A percentile compares a stretch with the other conserved stretches of the same genome.
phyloP scores from a whole-genome alignment of 2,888 invertebrate species.

The Fabriciana adippe region DNA sequence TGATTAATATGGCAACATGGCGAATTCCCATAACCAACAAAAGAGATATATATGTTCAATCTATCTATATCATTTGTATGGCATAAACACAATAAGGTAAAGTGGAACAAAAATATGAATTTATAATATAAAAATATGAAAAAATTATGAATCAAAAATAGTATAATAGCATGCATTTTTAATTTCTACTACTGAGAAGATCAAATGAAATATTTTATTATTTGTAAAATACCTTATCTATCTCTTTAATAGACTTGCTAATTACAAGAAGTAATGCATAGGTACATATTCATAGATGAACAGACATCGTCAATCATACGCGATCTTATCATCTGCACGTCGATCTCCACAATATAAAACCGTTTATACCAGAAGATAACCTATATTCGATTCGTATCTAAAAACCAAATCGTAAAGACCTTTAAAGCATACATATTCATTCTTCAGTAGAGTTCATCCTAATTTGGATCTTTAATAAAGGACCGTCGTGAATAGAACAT shows the following conservation, averaged over 20 bases:
- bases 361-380: constrained; percentile 74
- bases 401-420: constrained; percentile 54
- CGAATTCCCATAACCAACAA: constrained; percentile 63
- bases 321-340: constrained; percentile 70
- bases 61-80: too few relatives aligned
- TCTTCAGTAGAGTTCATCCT: constrained; percentile 44
- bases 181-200: too few relatives aligned
- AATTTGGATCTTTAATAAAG: constrained; percentile 58
- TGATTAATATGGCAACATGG: constrained; percentile 50
- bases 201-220: too few relatives aligned
- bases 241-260: constrained; percentile 26
- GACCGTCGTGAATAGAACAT: constrained; percentile 70
- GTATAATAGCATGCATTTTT: too few relatives aligned
- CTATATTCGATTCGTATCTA: constrained; percentile 69
- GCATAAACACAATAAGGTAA: too few relatives aligned
- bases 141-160: too few relatives aligned
- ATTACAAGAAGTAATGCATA: constrained; percentile 58
- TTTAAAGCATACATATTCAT: constrained; percentile 39
- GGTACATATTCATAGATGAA: constrained; percentile 46
- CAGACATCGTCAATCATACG: constrained; percentile 69
- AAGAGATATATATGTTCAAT: too few relatives aligned
- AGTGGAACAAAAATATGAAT: too few relatives aligned
- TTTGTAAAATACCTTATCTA: too few relatives aligned
- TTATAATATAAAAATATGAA: too few relatives aligned
- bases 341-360: constrained; percentile 77